A percentile compares a stretch with the other conserved stretches of the same genome.
Evolutionary conservation across 2,888 invertebrate species (phyloP).

Genomic region (Drosophila mimica): DNA sequence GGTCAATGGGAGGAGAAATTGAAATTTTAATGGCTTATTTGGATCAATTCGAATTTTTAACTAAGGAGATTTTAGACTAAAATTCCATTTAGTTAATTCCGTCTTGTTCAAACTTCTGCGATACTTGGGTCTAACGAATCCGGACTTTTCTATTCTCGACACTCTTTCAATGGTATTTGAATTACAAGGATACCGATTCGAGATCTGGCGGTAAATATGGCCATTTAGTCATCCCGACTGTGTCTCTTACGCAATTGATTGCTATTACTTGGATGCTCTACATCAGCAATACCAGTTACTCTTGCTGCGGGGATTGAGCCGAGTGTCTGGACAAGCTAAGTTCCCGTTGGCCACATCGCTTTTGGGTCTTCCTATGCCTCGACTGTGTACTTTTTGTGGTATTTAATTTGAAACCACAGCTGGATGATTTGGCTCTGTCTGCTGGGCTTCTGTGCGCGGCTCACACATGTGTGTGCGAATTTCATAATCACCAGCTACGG

Average conservation of each 20-base stretch:
- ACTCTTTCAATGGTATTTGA: constrained; percentile 14
- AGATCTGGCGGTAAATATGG: constrained; percentile 37
- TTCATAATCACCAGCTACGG: constrained; percentile 55
- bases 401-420: background rate
- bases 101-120: constrained; percentile 42
- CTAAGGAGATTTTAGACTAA: background rate
- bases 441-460: constrained; percentile 32
- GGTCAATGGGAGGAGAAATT: background rate
- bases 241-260: constrained; percentile 36
- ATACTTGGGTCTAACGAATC: constrained; percentile 50
- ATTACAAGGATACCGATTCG: constrained; percentile 27
- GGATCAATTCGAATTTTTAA: background rate
- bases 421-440: constrained; percentile 1
- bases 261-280: constrained; percentile 50
- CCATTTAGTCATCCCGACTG: constrained; percentile 43
- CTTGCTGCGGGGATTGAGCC: constrained; percentile 31
- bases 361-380: constrained; percentile 30
- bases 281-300: constrained; percentile 41
- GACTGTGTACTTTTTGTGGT: constrained; percentile 2
- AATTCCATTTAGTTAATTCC: background rate
- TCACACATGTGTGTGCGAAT: constrained; percentile 33
- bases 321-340: background rate
- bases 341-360: constrained; percentile 30
- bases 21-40: background rate
- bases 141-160: constrained; percentile 35